Evolutionary conservation across 2,113 vertebrate genomes (phyloP), one percentile per base, ranked within the genome.

Genomic region (Phoenicopterus ruber): DNA sequence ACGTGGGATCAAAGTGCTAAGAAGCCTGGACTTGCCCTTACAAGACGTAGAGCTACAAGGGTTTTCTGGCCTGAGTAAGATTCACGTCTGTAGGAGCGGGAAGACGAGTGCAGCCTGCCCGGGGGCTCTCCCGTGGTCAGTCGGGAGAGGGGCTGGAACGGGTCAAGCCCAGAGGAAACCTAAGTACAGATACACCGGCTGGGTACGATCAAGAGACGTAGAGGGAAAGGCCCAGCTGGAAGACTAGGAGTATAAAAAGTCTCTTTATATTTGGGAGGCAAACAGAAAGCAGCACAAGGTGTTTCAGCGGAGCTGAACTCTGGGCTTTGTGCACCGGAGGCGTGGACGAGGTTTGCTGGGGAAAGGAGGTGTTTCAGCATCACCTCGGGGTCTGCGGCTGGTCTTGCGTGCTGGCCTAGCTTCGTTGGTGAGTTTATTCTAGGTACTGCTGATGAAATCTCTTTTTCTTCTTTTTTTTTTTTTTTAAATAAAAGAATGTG

Each of bases 401-500:
- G 52, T 57, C 85, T 38, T 7, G 10, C 15, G 21, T 19, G 38
- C 89, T 82, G 76, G 52, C 67, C 92, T n/a, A 9, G 84, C 70
- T 90, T 72, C 2, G 1, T 15, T 44, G 70, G 17, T 24, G 76
- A 42, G 26, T 81, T 88, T 57, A 38, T 88, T 70, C 50, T 70
- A 28, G 38, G 50, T 66, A 13, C 82, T 82, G 55, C 50, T 29
- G 63, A 88, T 74, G 31, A 54, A 55, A 65, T 54, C 58, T 93
- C 71, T 66, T 49, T 66, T 80, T 52, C 21, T 28, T 67, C 32
- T 72, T 52, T 69, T 2, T 86, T 65, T 2, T 86, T 65, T 65
- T 73, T 31, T 61, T 73, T 1, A 24, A 81, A 88, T 70, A 71
- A 86, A 94, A 93, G 58, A 89, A 92, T 87, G 87, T 95, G 84